A percentile compares a stretch with the other conserved stretches of the same genome.
Evolutionary conservation across 2,888 invertebrate genomes (phyloP).

Genomic region (Tachina grossa): DNA sequence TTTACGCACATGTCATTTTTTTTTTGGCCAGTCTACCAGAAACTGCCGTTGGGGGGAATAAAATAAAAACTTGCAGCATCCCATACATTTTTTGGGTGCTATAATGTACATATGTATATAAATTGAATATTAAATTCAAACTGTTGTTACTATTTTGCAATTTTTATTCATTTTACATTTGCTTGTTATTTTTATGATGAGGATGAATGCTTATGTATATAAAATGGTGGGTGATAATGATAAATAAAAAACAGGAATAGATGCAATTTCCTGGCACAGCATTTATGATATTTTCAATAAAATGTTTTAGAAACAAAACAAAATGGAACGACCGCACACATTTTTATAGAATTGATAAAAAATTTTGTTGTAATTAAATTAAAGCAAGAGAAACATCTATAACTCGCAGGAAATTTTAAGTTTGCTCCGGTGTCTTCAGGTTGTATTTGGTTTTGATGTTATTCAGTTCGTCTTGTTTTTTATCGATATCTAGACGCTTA

Average conservation of each 20-base stretch:
- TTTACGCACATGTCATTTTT: too few relatives aligned
- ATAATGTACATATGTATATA: too few relatives aligned
- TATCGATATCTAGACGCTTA: constrained; percentile 96
- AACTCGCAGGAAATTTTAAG: constrained; percentile 45
- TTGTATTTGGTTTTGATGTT: constrained; percentile 98
- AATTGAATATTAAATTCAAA: neutral
- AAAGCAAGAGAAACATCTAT: neutral
- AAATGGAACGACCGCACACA: constrained; percentile 23
- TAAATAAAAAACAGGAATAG: constrained; percentile 45
- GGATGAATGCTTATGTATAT: constrained; percentile 48
- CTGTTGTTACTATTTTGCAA: constrained; percentile 42
- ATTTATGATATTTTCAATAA: constrained; percentile 45
- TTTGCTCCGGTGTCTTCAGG: constrained; percentile 84
- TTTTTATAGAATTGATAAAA: neutral
- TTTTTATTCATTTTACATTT: constrained; percentile 73
- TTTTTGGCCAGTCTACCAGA: too few relatives aligned
- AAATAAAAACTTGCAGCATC: too few relatives aligned
- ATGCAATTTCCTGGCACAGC: constrained; percentile 26
- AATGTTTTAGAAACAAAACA: constrained; percentile 33
- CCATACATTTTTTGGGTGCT: too few relatives aligned
- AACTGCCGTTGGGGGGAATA: too few relatives aligned
- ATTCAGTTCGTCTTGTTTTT: constrained; percentile 97
- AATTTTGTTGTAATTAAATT: constrained; percentile 6
- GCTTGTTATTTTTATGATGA: constrained; percentile 72
- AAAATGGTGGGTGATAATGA: constrained; percentile 66